Evolutionary conservation across 92 coral and sea anemone species (phyloP).

Genomic region (Siderastrea radians): DNA sequence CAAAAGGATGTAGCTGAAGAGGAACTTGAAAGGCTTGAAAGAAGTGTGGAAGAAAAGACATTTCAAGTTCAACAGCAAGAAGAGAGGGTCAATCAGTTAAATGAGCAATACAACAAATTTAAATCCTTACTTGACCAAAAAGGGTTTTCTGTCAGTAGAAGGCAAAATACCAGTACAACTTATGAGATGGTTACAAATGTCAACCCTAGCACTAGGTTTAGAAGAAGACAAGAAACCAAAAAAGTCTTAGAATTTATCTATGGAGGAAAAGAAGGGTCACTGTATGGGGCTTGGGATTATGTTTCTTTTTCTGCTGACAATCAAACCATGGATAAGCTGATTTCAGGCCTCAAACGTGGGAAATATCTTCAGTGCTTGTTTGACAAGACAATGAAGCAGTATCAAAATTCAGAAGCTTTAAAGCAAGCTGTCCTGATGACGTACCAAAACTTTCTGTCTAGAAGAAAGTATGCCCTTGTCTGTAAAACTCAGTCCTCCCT

Average conservation of each 20-base stretch:
- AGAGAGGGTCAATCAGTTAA: too few relatives aligned
- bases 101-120: conserved; percentile 34
- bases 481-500: conserved; percentile 62
- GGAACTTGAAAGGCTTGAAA: too few relatives aligned
- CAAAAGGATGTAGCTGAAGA: too few relatives aligned
- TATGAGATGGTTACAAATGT: conserved; percentile 41
- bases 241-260: conserved; percentile 55
- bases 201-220: conserved; percentile 14
- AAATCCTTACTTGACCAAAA: conserved; percentile 42
- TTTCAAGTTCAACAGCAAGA: too few relatives aligned
- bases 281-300: conserved; percentile 84
- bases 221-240: background rate
- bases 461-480: conserved; percentile 49
- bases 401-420: conserved; percentile 59
- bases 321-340: conserved; percentile 57
- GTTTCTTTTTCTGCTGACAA: conserved; percentile 60
- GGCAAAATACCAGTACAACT: conserved; percentile 47
- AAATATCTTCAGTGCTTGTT: conserved; percentile 76
- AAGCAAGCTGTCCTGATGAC: conserved; percentile 64
- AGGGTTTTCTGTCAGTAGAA: too few relatives aligned
- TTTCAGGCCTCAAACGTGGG: conserved; percentile 68
- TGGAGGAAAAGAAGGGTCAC: conserved; percentile 69
- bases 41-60: too few relatives aligned
- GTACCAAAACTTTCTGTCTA: conserved; percentile 57
- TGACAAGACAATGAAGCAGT: conserved; percentile 66